A percentile compares a stretch with the other conserved stretches of the same genome.
Evolutionary conservation across 2,113 vertebrate species (phyloP).

Genomic region (Ginglymostoma cirratum): DNA sequence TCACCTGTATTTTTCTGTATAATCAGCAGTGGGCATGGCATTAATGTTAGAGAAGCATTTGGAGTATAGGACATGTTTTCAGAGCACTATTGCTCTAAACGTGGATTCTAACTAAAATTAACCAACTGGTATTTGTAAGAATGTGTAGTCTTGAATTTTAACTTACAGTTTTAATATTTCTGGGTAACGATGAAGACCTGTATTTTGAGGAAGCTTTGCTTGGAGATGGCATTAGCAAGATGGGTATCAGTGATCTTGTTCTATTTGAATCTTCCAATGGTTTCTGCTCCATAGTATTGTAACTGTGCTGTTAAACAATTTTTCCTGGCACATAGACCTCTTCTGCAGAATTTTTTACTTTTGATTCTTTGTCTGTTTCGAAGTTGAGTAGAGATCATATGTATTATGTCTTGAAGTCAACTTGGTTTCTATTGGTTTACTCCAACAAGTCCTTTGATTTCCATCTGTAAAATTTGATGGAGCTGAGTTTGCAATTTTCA

Average conservation of each 20-base stretch:
- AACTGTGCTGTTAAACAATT: constrained; percentile 42
- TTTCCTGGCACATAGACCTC: constrained; percentile 45
- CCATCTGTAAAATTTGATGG: constrained; percentile 46
- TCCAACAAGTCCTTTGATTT: constrained; percentile 51
- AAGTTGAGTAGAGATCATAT: constrained; percentile 41
- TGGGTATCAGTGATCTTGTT: constrained; percentile 43
- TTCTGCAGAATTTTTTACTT: constrained; percentile 51
- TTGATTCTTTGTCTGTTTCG: constrained; percentile 64
- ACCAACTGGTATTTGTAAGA: not conserved
- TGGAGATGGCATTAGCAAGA: constrained; percentile 43
- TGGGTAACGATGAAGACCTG: constrained; percentile 62
- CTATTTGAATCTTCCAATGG: constrained; percentile 43
- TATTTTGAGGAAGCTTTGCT: constrained; percentile 59
- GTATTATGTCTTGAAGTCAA: constrained; percentile 44
- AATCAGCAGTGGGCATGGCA: not conserved
- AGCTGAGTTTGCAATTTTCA: constrained; percentile 45
- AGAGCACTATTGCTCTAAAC: not conserved
- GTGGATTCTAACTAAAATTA: not conserved
- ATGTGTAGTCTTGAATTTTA: not conserved
- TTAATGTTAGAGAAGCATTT: not conserved
- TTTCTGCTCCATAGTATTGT: constrained; percentile 47
- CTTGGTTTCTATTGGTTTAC: constrained; percentile 59
- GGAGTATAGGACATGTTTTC: not conserved
- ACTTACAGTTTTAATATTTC: constrained; percentile 64
- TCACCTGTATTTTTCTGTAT: not conserved